A percentile compares a stretch with the other conserved stretches of the same genome.
Conservation (phyloP, 2,888 invertebrate genomes). For the Drosophila rubida region DNA sequence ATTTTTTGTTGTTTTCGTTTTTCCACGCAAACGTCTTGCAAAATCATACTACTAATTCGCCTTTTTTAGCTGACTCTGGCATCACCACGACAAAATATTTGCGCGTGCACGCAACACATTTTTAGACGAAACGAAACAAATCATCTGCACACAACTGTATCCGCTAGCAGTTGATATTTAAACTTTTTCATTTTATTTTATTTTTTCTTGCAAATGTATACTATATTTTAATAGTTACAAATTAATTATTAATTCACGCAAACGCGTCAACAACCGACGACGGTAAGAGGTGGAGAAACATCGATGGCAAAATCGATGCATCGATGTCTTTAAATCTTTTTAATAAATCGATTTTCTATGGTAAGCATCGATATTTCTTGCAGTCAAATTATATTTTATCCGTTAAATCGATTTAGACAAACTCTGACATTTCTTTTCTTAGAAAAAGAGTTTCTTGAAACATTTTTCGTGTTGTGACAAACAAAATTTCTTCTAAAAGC, state of each 20-base stretch:
- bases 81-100: slow-evolving; percentile 60
- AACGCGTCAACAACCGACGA: slow-evolving; percentile 54
- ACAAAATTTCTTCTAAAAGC: too few relatives aligned
- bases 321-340: too few relatives aligned
- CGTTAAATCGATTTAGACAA: too few relatives aligned
- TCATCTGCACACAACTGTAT: slow-evolving; percentile 51
- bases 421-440: too few relatives aligned
- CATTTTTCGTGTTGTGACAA: too few relatives aligned
- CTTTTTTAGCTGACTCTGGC: slow-evolving; percentile 71
- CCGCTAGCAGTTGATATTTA: slow-evolving; percentile 44
- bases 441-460: too few relatives aligned
- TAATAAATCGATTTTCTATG: too few relatives aligned
- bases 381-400: too few relatives aligned
- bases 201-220: slow-evolving; percentile 39
- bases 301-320: neutral
- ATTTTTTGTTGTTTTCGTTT: slow-evolving; percentile 47
- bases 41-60: slow-evolving; percentile 76
- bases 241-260: slow-evolving; percentile 66
- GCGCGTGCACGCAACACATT: slow-evolving; percentile 60
- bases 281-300: neutral
- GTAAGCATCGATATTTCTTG: too few relatives aligned
- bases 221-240: slow-evolving; percentile 54
- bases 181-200: slow-evolving; percentile 26
- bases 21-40: slow-evolving; percentile 68
- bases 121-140: slow-evolving; percentile 44